These are phyloP conservation scores for Dolichopus griseipennis DNA, from an alignment of 2,888 invertebrate genomes.

Conservation along the genomic window DNA sequence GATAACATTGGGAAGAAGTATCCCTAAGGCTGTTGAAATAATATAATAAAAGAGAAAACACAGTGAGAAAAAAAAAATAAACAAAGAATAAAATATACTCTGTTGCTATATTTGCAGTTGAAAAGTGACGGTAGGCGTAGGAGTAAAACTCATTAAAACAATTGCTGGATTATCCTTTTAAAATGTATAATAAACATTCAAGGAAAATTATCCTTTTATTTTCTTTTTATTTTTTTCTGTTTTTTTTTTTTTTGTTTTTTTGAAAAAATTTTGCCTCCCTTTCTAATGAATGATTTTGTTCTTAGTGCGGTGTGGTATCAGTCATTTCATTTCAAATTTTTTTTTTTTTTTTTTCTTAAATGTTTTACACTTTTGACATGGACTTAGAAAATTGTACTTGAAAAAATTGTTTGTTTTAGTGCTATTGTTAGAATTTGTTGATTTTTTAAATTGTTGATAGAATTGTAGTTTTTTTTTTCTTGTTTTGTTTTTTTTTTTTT, in stretches of 20 bases:
- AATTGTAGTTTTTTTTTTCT: no score
- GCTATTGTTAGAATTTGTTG: no score
- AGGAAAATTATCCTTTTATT: slow-evolving; percentile 1
- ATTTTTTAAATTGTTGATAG: no score
- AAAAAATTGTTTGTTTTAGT: no score
- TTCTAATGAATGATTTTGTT: no score
- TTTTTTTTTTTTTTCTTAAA: no score
- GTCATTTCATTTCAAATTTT: no score
- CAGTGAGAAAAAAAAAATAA: neutral
- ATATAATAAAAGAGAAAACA: neutral
- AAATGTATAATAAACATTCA: slow-evolving; percentile 7
- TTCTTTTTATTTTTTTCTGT: neutral
- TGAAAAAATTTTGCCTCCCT: no score
- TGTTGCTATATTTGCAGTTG: neutral
- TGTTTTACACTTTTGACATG: no score
- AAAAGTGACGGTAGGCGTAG: neutral
- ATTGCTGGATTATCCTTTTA: slow-evolving; percentile 11
- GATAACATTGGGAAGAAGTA: neutral
- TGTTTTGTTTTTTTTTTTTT: no score
- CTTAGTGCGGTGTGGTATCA: no score
- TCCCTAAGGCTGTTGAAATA: neutral
- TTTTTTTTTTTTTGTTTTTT: neutral
- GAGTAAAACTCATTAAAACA: slow-evolving; percentile 8
- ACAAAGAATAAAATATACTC: neutral
- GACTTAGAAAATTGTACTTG: no score